Conservation (phyloP, 2,797 vertebrate genomes). For the Falco peregrinus region DNA sequence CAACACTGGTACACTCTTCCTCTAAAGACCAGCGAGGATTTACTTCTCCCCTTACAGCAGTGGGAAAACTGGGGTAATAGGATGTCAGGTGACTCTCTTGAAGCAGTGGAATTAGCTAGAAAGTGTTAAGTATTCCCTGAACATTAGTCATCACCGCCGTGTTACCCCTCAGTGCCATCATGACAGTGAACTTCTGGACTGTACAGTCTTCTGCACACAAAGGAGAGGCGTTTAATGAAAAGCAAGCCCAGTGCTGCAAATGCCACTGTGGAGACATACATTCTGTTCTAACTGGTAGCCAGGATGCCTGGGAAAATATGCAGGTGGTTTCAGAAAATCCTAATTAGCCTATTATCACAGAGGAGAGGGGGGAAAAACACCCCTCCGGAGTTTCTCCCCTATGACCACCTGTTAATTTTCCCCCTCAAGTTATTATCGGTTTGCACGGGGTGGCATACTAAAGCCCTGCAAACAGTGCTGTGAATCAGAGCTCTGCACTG, state of each 20-base stretch:
- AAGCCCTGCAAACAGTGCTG: background rate
- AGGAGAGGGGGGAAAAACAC: background rate
- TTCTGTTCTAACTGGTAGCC: background rate
- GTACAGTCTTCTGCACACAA: background rate
- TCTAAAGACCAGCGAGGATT: background rate
- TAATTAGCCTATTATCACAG: background rate
- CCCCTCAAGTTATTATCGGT: background rate
- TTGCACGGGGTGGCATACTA: background rate
- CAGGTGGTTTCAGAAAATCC: constrained; percentile 22
- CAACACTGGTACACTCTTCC: background rate
- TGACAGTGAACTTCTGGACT: background rate
- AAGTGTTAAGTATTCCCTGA: background rate
- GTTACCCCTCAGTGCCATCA: background rate
- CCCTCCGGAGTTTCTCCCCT: background rate
- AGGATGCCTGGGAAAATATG: constrained; percentile 28
- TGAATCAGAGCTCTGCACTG: background rate
- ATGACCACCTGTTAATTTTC: constrained; percentile 42
- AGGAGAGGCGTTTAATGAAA: background rate
- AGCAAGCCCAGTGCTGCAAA: background rate
- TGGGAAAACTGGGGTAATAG: background rate
- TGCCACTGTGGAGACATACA: background rate
- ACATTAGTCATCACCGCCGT: background rate
- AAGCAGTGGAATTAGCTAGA: background rate
- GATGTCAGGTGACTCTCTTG: background rate
- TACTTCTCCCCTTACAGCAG: background rate